These are phyloP conservation scores for Cladorhizidae sp. DNA, from an alignment of 37 sponge, comb jelly and placozoan species.

Conservation along the genomic window DNA sequence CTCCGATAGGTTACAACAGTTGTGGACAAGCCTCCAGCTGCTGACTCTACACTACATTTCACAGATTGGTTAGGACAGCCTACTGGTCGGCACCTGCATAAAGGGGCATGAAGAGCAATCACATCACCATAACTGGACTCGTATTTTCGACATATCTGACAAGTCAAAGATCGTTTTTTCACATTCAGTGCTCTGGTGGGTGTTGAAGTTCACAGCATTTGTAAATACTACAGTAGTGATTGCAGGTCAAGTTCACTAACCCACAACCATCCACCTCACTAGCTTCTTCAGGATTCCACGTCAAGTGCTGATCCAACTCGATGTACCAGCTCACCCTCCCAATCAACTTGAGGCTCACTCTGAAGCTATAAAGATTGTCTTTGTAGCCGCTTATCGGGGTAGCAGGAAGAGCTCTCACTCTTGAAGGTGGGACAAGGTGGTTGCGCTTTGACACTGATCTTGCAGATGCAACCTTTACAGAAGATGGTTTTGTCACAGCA, in stretches of 20 bases:
- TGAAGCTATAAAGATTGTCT: slow-evolving; percentile 1
- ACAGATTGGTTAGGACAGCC: slow-evolving; percentile 33
- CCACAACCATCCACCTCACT: slow-evolving; percentile 8
- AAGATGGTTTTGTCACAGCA: too few species aligned
- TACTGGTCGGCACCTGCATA: slow-evolving; percentile 7
- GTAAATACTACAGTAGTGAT: neutral
- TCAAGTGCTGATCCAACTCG: slow-evolving; percentile 17
- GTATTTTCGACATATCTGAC: slow-evolving; percentile 19
- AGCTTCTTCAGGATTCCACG: neutral
- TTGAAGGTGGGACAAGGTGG: slow-evolving; percentile 26
- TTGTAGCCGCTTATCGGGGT: slow-evolving; percentile 10
- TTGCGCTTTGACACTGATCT: neutral
- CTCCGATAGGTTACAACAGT: slow-evolving; percentile 7
- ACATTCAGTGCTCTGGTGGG: slow-evolving; percentile 11
- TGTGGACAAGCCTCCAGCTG: neutral
- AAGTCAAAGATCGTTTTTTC: slow-evolving; percentile 3
- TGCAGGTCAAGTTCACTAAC: slow-evolving; percentile 6
- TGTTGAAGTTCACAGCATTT: neutral
- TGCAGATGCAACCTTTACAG: slow-evolving; percentile 23
- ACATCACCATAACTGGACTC: slow-evolving; percentile 19
- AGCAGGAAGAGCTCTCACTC: neutral
- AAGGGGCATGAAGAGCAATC: slow-evolving; percentile 5
- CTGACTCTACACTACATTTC: neutral
- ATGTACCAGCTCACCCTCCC: slow-evolving; percentile 32
- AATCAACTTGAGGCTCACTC: slow-evolving; percentile 17